Base-by-base conservation (phyloP, 2,113 vertebrate genomes). In the Alligator mississippiensis region DNA sequence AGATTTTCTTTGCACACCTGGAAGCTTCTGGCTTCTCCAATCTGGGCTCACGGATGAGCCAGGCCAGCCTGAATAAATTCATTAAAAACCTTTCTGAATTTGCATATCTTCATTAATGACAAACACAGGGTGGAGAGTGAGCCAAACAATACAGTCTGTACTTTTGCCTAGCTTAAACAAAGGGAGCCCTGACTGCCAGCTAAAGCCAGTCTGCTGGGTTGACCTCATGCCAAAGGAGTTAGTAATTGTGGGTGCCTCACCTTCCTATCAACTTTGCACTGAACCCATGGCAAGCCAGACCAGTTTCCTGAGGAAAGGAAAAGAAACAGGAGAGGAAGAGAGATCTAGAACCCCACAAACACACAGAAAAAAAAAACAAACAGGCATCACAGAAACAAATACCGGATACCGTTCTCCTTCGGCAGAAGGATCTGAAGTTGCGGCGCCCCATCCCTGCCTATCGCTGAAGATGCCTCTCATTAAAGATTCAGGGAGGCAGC, bases 301-400 rank as follows among this genome's bases (percentile, higher is more conserved):
- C 11, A 54, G 78, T 27, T 17, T 9, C 24, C 24, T 57, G 61
- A 55, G 25, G n/a, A 4, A 27, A 1, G 0, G 3, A 4, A 38
- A 18, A 70, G 11, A 63, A 14, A 12, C 3, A 28, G 22, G 75
- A 22, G 11, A 0, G 1, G 9, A 38, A 0, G 24, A 22, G 34
- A 18, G 70, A 7, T 74, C 62, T 64, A 47, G 66, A 62, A 63
- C 75, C 15, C 22, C 0, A 0, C 0, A 0, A 2, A 30, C 2
- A 4, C 21, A n/a, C 21, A 63, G 60, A 30, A 13, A 60, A 4
- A 24, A 22, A 1, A 17, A 19, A 22, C 5, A 17, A 19, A 22
- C 4, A 47, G n/a, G 2, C 18, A 19, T 18, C 30, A 84, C 30
- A 80, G 78, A 90, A 64, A 61, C 68, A 18, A 28, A 59, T 55